Base-by-base conservation (phyloP, 1,140 invertebrate genomes). In the Dufourea novaeangliae region DNA sequence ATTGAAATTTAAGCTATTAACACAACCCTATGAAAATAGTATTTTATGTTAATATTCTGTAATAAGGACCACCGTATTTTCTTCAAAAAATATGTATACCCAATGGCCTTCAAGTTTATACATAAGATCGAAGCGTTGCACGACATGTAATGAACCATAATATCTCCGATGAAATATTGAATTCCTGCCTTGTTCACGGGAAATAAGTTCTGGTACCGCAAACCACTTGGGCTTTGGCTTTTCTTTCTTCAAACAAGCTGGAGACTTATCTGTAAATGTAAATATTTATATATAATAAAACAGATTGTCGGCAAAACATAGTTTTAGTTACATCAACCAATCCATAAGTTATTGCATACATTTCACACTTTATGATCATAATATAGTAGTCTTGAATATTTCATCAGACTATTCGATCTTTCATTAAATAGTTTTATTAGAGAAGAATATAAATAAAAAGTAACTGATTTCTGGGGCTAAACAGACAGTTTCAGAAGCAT, bases 1-100 rank as follows among this genome's bases (percentile, higher is more conserved):
- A 93, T 98, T 98, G 91, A 99, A 99, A 92, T 97, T 96, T 50
- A 99, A 93, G 57, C 96, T 95, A 93, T 99, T 99, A 12, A 99
- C 97, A 94, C 98, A 98, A 54, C 97, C 97, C 86, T 92, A 25
- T 32, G 84, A 88, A 69, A 61, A 68, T 57, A 66, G 27, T 12
- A 56, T 72, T 46, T 32, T 17, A 59, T 57, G 67, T 73, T 67
- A 46, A 54, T 2, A 27, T 44, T 8, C 2, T 5, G n/a, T 32
- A 14, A 4, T 41, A 61, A 22, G 46, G 34, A 61, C 12, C 37
- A 0, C 41, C 39, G 25, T 73, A 25, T 37, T 50, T 57, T 59
- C 3, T 66, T 59, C 64, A 70, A 29, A 81, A 84, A 44, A 52
- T 67, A 69, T 54, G 54, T 64, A 73, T 84, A 91, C 88, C 74